These are phyloP conservation scores for Thecocarcelia acutangulata DNA, from an alignment of 2,888 invertebrate genomes.

Conservation along the genomic window DNA sequence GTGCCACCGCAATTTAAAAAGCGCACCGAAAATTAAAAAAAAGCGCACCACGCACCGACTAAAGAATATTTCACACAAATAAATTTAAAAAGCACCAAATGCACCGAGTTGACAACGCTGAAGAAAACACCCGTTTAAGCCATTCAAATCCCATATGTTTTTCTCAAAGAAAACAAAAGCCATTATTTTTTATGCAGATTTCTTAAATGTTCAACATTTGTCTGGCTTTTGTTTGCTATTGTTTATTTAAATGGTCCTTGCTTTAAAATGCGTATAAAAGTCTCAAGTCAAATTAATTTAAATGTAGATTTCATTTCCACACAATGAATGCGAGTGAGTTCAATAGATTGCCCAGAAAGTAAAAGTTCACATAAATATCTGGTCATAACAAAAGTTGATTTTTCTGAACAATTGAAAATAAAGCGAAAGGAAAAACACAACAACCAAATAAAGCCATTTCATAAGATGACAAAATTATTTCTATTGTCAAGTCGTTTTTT, in stretches of 20 bases:
- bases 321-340: constrained; percentile 28
- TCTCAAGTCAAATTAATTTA: constrained; percentile 2
- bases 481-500: not conserved
- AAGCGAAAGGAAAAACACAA: not conserved
- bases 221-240: constrained; percentile 3
- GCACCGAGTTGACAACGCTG: too few relatives aligned
- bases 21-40: too few relatives aligned
- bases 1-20: too few relatives aligned
- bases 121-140: too few relatives aligned
- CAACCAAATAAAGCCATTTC: not conserved
- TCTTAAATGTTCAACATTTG: not conserved
- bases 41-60: too few relatives aligned
- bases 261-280: not conserved
- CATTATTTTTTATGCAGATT: not conserved
- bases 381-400: constrained; percentile 6
- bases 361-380: constrained; percentile 11
- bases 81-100: too few relatives aligned
- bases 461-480: constrained; percentile 12
- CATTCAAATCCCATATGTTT: too few relatives aligned
- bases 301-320: constrained; percentile 3
- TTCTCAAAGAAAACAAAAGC: too few relatives aligned
- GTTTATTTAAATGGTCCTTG: constrained; percentile 17
- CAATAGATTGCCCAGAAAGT: constrained; percentile 3
- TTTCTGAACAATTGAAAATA: constrained; percentile 17
- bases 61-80: too few relatives aligned